phyloP scores from a whole-genome alignment of 2,113 vertebrate genomes.

The Brachypodius melanocephalos region DNA sequence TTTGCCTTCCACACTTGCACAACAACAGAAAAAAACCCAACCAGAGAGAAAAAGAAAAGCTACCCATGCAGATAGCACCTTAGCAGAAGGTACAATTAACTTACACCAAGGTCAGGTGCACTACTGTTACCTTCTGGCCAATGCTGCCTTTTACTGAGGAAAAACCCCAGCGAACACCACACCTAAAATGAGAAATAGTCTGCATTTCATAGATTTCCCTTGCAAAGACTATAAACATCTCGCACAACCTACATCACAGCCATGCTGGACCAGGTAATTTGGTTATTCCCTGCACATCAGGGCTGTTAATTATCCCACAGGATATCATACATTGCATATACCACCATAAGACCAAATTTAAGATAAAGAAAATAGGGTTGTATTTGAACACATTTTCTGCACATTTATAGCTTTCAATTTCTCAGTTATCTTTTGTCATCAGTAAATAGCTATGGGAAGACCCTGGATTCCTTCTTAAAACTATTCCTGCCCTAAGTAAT shows the following conservation, averaged over 20 bases:
- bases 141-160: not conserved
- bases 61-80: conserved; percentile 3
- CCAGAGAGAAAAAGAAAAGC: not conserved
- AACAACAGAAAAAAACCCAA: not conserved
- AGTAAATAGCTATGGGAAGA: not conserved
- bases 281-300: not conserved
- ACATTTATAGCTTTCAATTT: not conserved
- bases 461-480: not conserved
- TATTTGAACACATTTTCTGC: not conserved
- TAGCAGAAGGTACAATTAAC: not conserved
- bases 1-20: conserved; percentile 53
- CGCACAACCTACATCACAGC: not conserved
- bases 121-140: not conserved
- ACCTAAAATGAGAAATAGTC: not conserved
- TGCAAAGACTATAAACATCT: not conserved
- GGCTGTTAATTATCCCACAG: not conserved
- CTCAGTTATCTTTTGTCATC: not conserved
- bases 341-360: not conserved
- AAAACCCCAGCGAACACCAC: accelerated
- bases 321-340: not conserved
- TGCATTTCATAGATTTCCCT: not conserved
- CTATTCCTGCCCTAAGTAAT: not conserved
- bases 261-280: not conserved
- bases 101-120: not conserved
- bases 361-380: not conserved